Evolutionary conservation across 2,113 vertebrate species (phyloP).

Genomic region (Lamprotornis superbus): DNA sequence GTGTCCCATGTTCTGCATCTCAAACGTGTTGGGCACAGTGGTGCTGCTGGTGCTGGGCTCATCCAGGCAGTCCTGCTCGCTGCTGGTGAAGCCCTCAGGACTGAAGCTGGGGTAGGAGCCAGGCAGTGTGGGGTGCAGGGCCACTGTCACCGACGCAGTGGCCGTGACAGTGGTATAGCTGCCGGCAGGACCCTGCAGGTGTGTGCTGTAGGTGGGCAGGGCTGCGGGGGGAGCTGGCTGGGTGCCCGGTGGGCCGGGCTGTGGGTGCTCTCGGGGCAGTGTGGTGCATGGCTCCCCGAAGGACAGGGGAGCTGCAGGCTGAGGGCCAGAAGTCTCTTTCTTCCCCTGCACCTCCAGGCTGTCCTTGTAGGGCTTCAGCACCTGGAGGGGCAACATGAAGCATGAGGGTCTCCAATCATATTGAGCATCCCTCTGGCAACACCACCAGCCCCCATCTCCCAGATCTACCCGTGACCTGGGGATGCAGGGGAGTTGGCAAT

Average conservation of each 20-base stretch:
- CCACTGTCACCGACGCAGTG: slow-evolving; percentile 92
- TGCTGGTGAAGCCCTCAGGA: slow-evolving; percentile 81
- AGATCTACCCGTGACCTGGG: background rate
- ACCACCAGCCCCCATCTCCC: rapidly evolving
- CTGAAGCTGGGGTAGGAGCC: slow-evolving; percentile 84
- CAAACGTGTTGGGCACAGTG: slow-evolving; percentile 18
- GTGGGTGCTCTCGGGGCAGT: slow-evolving; percentile 44
- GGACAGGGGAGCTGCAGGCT: background rate
- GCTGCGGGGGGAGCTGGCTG: slow-evolving; percentile 68
- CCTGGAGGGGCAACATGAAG: background rate
- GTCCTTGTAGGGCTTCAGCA: slow-evolving; percentile 69
- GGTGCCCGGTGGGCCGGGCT: slow-evolving; percentile 33
- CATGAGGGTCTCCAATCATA: background rate
- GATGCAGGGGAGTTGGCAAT: background rate
- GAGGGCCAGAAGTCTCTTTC: background rate
- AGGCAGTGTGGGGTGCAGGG: slow-evolving; percentile 88
- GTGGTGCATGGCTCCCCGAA: background rate
- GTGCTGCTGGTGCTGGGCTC: slow-evolving; percentile 45
- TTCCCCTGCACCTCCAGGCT: slow-evolving; percentile 46
- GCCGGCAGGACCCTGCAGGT: slow-evolving; percentile 69
- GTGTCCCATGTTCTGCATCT: slow-evolving; percentile 82
- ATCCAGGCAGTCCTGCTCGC: slow-evolving; percentile 78
- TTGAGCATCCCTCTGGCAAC: background rate
- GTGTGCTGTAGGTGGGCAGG: slow-evolving; percentile 69
- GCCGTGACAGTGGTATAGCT: slow-evolving; percentile 87